Percentiles rank a stretch among this genome's conserved stretches.
phyloP scores from a whole-genome alignment of 2,113 vertebrate genomes.

The Dasyornis broadbenti region DNA sequence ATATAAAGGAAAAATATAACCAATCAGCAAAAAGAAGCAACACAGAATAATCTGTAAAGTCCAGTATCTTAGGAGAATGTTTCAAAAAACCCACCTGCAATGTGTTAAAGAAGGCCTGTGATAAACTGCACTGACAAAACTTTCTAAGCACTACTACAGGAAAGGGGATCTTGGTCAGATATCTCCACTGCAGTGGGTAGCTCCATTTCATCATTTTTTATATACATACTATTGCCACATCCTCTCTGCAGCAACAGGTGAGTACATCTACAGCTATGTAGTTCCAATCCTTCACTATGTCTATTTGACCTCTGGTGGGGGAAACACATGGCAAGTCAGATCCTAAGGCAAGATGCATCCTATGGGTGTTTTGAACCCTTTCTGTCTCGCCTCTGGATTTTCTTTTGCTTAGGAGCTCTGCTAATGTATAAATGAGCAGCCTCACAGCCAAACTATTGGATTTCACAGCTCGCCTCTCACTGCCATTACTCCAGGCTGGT shows the following conservation, averaged over 20 bases:
- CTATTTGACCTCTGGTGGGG: neutral
- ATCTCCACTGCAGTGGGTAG: neutral
- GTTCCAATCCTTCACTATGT: neutral
- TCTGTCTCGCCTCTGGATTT: conserved; percentile 25
- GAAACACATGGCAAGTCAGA: neutral
- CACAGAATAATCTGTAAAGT: neutral
- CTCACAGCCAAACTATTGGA: conserved; percentile 51
- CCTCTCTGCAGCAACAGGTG: neutral
- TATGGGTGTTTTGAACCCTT: neutral
- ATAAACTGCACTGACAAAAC: neutral
- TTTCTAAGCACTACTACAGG: neutral
- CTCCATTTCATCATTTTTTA: neutral
- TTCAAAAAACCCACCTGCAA: neutral
- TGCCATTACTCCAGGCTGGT: conserved; percentile 52
- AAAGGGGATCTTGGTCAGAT: neutral
- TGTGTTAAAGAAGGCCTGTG: neutral
- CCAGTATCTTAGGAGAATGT: neutral
- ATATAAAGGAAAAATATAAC: neutral
- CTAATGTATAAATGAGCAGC: conserved; percentile 44
- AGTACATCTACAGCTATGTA: neutral
- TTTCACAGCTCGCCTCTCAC: conserved; percentile 59
- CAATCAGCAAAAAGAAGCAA: neutral
- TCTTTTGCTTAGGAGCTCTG: conserved; percentile 46
- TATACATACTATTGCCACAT: neutral
- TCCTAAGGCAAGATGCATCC: neutral